Base-by-base conservation (phyloP, 2,797 vertebrate species). In the Odontamblyopus lacepedii region DNA sequence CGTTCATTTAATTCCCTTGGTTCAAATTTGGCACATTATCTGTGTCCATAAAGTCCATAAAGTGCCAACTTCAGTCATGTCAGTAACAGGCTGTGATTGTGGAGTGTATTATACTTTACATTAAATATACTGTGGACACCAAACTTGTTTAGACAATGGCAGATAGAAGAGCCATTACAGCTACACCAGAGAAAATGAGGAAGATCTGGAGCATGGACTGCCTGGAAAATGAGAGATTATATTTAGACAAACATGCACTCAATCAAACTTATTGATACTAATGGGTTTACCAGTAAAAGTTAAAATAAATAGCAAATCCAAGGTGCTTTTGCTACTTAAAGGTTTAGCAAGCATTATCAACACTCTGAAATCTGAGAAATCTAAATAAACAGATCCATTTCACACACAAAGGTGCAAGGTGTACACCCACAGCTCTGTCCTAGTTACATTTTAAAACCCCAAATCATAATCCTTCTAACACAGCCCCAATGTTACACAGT, bases 131-230 rank as follows among this genome's bases (percentile, higher is more conserved):
- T 32, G 74, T 16, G 44, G 38, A 74, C 64, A 70, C 35, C 69
- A 72, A 48, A 6, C 63, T 69, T 67, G 44, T 71, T 86, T 94
- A 95, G 0, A 95, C 90, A 16, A 95, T 88, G 63, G 92, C 80
- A 0, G 97, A 96, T 61, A 99, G 93, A 79, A 96, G 81, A 77
- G 95, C 96, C 96, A 99, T 98, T 83, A 97, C 94, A 35, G 94
- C 89, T 69, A 98, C 94, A 27, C 98, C 97, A 4, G 89, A 89
- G 88, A 95, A 93, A 60, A 99, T 93, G 83, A 99, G 94, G 53
- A 97, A 88, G 73, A 98, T 92, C 81, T 99, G 97, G 78, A 95
- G 85, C 27, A 98, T 61, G 26, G 97, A 98, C 75, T 95, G 95
- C 88, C 98, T 99, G 89, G 6, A 62, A 71, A 79, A 72, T 87